These are phyloP conservation scores for Chelmon rostratus DNA, from an alignment of 2,797 vertebrate species.

Conservation along the genomic window DNA sequence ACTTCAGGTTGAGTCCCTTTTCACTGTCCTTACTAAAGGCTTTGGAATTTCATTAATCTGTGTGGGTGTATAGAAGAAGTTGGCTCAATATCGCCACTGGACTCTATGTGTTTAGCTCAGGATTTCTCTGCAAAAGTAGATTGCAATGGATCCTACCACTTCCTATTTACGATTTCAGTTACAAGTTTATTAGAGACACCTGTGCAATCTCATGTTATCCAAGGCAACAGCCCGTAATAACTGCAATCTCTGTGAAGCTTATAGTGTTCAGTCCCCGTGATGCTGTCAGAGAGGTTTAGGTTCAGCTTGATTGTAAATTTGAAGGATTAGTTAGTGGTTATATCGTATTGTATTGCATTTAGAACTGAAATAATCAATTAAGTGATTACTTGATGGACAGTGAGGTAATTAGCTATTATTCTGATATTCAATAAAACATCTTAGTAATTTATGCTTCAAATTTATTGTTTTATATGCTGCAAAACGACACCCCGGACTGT, in stretches of 20 bases:
- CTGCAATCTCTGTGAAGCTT: not conserved
- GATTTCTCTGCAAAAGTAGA: slow-evolving; percentile 19
- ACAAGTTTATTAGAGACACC: slow-evolving; percentile 11
- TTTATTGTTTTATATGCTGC: not conserved
- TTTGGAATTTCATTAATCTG: slow-evolving; percentile 85
- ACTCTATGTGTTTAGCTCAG: slow-evolving; percentile 43
- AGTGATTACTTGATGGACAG: not conserved
- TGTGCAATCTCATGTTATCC: slow-evolving; percentile 14
- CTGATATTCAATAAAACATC: not conserved
- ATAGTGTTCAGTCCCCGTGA: not conserved
- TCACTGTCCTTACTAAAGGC: slow-evolving; percentile 79
- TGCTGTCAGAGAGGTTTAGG: not conserved
- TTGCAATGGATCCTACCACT: not conserved
- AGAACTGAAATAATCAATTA: not conserved
- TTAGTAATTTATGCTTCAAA: too few relatives aligned
- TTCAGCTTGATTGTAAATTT: not conserved
- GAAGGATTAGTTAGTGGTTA: not conserved
- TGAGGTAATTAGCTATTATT: not conserved
- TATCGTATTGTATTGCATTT: not conserved
- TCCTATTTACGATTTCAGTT: slow-evolving; percentile 2
- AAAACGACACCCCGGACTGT: not conserved
- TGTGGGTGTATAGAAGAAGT: slow-evolving; percentile 76
- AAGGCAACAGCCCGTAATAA: not conserved
- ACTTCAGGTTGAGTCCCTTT: slow-evolving; percentile 69
- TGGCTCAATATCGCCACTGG: slow-evolving; percentile 49